A percentile compares a stretch with the other conserved stretches of the same genome.
These are phyloP conservation scores for Oscheius sp. DNA, from an alignment of 2,888 invertebrate genomes.

Conservation along the genomic window DNA sequence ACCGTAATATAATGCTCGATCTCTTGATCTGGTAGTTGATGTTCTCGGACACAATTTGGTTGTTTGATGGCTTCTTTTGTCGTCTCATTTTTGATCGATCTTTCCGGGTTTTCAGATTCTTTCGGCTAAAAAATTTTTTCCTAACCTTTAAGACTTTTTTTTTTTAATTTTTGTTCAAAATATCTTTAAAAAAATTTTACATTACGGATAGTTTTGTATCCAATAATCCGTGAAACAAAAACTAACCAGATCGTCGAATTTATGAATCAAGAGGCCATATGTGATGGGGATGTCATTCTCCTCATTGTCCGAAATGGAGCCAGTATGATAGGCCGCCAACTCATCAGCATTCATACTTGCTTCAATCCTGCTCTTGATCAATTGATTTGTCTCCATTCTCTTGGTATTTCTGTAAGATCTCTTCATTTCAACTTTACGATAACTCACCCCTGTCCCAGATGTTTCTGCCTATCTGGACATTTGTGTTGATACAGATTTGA, in stretches of 20 bases:
- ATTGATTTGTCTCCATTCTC: slow-evolving; percentile 37
- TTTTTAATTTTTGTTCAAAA: too few relatives aligned
- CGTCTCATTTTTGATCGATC: too few relatives aligned
- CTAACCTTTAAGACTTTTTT: too few relatives aligned
- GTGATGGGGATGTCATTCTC: slow-evolving; percentile 53
- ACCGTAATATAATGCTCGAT: slow-evolving; percentile 50
- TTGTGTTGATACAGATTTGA: slow-evolving; percentile 70
- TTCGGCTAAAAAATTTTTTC: not conserved
- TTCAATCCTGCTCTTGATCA: slow-evolving; percentile 45
- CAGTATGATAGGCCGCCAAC: slow-evolving; percentile 22
- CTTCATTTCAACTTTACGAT: too few relatives aligned
- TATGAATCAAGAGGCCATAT: slow-evolving; percentile 45
- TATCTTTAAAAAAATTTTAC: too few relatives aligned
- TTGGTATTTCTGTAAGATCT: slow-evolving; percentile 7
- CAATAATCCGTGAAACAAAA: not conserved
- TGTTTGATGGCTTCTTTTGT: not conserved
- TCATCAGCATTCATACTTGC: slow-evolving; percentile 31
- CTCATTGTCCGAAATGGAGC: slow-evolving; percentile 44
- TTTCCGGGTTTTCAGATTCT: too few relatives aligned
- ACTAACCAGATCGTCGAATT: slow-evolving; percentile 19
- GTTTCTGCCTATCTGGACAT: slow-evolving; percentile 66
- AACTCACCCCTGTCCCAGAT: slow-evolving; percentile 42
- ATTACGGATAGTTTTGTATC: not conserved
- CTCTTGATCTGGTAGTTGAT: slow-evolving; percentile 45
- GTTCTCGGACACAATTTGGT: slow-evolving; percentile 47